Evolutionary conservation across 1,140 invertebrate genomes (phyloP), one percentile per base, ranked within the genome.

Genomic region (Yoshiicerus persimilis): DNA sequence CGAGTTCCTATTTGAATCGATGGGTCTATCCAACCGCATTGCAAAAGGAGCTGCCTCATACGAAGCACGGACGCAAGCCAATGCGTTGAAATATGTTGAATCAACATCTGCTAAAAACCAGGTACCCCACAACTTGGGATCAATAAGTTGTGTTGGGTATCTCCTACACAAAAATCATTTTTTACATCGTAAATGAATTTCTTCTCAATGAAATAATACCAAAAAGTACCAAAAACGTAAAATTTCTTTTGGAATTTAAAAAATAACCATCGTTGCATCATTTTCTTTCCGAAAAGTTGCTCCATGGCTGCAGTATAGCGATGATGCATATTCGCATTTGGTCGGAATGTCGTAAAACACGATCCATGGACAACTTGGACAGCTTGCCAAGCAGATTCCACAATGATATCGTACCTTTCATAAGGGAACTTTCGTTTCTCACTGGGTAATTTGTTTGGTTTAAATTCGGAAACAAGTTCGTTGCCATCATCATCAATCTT

Each of bases 251-350:
- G 47, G n/a, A n/a, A n/a, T n/a, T n/a, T n/a, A n/a, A n/a, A n/a
- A n/a, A n/a, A 9, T 32, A 47, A 89, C 86, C 87, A 87, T 39
- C 88, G 47, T 47, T 25, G 23, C n/a, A 25, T 47, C 16, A 87
- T 87, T 62, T 87, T 70, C 20, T 41, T 38, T 10, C 41, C 64
- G 56, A 89, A 89, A 2, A 89, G 84, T 56, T 87, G 38, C 41
- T 89, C 88, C 88, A 89, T 89, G 2, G 88, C 75, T 3, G 56
- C n/a, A 8, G 56, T 38, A 80, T 88, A 89, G 16, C 85, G 39
- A 41, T 89, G 89, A 30, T 89, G 89, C 89, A 89, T 89, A 47
- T 89, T 89, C 0, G 47, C 66, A 27, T 87, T 89, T 13, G 84
- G 64, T 25, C 80, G 70, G 62, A 89, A 89, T n/a, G 84, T 87